Evolutionary conservation across 2,797 vertebrate genomes (phyloP).

Genomic region (Periophthalmus magnuspinnatus): DNA sequence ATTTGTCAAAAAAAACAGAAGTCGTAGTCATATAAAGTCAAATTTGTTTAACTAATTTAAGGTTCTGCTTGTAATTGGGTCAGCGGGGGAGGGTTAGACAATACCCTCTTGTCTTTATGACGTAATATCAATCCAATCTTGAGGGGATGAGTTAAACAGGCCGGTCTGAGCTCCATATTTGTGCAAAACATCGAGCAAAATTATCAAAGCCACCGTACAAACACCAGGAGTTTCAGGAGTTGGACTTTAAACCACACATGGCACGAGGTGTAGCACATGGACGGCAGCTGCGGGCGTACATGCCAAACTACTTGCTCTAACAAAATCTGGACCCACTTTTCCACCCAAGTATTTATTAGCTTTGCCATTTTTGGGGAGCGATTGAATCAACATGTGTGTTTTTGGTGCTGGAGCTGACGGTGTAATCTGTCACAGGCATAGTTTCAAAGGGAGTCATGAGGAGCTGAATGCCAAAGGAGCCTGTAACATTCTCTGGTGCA

Average conservation of each 20-base stretch:
- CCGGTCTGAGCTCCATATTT: conserved; percentile 24
- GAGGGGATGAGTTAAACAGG: conserved; percentile 7
- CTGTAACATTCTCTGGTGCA: neutral
- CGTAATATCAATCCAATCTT: neutral
- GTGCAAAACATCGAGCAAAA: conserved; percentile 24
- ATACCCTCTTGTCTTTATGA: neutral
- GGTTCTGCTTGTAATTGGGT: neutral
- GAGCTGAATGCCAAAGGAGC: conserved; percentile 36
- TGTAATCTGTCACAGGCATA: conserved; percentile 54
- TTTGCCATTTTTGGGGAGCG: conserved; percentile 70
- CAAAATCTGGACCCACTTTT: conserved; percentile 53
- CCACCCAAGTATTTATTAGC: conserved; percentile 51
- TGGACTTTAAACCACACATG: conserved; percentile 48
- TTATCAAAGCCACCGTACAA: conserved; percentile 44
- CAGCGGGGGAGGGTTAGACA: too few relatives aligned
- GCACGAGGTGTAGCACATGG: conserved; percentile 52
- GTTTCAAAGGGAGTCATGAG: conserved; percentile 67
- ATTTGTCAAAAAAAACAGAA: too few relatives aligned
- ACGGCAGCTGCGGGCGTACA: conserved; percentile 52
- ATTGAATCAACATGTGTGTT: conserved; percentile 25
- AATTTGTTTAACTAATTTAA: neutral
- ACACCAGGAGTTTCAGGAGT: conserved; percentile 41
- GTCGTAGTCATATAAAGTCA: neutral
- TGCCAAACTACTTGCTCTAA: conserved; percentile 38
- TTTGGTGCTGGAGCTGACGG: conserved; percentile 17